Evolutionary conservation across 2,888 invertebrate genomes (phyloP), one percentile per base, ranked within the genome.

Genomic region (Euplexia lucipara): DNA sequence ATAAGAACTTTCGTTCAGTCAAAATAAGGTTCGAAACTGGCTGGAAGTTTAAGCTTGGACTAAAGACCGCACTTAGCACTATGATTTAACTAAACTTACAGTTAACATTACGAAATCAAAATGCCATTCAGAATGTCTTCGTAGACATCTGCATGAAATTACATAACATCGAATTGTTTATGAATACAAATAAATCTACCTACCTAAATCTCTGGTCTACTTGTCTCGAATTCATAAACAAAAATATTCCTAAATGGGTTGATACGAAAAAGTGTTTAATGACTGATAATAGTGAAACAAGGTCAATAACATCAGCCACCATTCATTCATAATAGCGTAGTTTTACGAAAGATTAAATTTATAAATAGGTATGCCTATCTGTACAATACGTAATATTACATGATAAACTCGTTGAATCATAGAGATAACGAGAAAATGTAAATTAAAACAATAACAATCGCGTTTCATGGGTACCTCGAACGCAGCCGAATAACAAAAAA

Each of bases 291-390:
- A 71, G 69, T 61, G 44, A 62, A 75, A 81, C 82, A 80, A 86
- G 85, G 84, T 83, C 85, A 86, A 80, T 75, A 83, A 83, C 82
- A 81, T 86, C 84, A 83, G 26, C 26, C 5, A 26, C 84, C 86
- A 85, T 83, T 87, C 88, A 89, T 90, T 88, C 87, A 88, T 86
- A 81, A 72, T 67, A 77, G 53, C 68, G 83, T 79, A 77, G 76
- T 73, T 79, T 78, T 80, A 79, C 70, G 54, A 69, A 77, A 78
- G 78, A 83, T 82, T 83, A 83, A 75, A 80, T 70, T 78, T 75
- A 72, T 70, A 75, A 60, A 57, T 73, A 68, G 6, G 39, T 18
- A 51, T 30, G 52, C 37, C 39, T 64, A 63, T 56, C 51, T 71
- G 10, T 74, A 70, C 52, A 49, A 60, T 34, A 49, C 62, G 48